Evolutionary conservation across 2,797 vertebrate species (phyloP).

Genomic region (Falco rusticolus): DNA sequence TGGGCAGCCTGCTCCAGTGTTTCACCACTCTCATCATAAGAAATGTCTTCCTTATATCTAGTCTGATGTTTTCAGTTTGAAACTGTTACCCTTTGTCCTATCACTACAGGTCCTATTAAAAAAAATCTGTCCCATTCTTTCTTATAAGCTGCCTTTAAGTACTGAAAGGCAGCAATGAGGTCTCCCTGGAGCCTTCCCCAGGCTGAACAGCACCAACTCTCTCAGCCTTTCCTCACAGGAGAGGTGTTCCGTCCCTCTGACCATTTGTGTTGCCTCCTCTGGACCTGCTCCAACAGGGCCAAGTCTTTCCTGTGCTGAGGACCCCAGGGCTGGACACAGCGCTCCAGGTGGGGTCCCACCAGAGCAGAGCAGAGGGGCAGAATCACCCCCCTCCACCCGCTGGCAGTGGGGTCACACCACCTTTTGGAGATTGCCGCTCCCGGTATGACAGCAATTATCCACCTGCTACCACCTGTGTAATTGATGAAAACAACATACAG

Average conservation of each 20-base stretch:
- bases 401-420: not conserved
- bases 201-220: no score
- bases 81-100: not conserved
- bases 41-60: not conserved
- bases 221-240: no score
- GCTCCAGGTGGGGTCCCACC: not conserved
- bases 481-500: not conserved
- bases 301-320: no score
- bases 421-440: not conserved
- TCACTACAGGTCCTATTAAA: not conserved
- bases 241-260: no score
- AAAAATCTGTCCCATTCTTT: not conserved
- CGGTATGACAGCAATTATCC: not conserved
- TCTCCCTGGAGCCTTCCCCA: not conserved
- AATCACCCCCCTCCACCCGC: not conserved
- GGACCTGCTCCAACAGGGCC: no score
- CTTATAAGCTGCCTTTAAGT: not conserved
- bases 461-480: not conserved
- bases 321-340: no score
- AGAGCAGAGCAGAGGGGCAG: not conserved
- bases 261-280: no score
- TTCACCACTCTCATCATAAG: not conserved
- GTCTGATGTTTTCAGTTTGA: not conserved
- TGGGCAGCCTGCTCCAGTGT: not conserved
- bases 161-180: not conserved